A percentile compares a stretch with the other conserved stretches of the same genome.
Evolutionary conservation across 2,888 invertebrate genomes (phyloP).

Genomic region (Poecilobothrus nobilitatus): DNA sequence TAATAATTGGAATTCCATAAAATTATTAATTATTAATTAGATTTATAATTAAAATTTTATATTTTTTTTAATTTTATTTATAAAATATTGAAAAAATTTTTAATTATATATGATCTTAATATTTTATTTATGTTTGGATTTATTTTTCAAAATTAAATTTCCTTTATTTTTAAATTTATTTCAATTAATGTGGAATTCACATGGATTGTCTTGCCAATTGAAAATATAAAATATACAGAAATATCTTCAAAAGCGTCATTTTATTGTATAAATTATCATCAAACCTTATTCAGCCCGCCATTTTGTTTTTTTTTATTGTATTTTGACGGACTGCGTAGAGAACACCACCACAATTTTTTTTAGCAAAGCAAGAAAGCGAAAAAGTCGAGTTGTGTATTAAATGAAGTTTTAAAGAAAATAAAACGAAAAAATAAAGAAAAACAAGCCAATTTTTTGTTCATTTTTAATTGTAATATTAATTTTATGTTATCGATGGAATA

Average conservation of each 20-base stretch:
- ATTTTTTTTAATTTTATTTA: too few species aligned
- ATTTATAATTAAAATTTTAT: too few species aligned
- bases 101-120: too few species aligned
- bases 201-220: not conserved
- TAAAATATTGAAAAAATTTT: too few species aligned
- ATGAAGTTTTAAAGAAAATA: not conserved
- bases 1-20: too few species aligned
- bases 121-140: too few species aligned
- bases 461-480: slow-evolving; percentile 24
- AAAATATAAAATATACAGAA: not conserved
- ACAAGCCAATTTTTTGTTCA: slow-evolving; percentile 17
- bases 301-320: slow-evolving; percentile 1
- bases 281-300: not conserved
- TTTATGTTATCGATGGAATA: slow-evolving; percentile 24
- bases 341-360: not conserved
- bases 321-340: slow-evolving; percentile 1
- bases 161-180: too few species aligned
- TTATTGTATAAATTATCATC: not conserved
- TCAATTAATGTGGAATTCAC: not conserved
- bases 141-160: too few species aligned
- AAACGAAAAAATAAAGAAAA: not conserved
- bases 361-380: not conserved
- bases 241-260: slow-evolving; percentile 1
- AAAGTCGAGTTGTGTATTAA: not conserved
- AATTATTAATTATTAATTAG: too few species aligned